phyloP scores from a whole-genome alignment of 2,888 invertebrate genomes.

The Cabera pusaria region DNA sequence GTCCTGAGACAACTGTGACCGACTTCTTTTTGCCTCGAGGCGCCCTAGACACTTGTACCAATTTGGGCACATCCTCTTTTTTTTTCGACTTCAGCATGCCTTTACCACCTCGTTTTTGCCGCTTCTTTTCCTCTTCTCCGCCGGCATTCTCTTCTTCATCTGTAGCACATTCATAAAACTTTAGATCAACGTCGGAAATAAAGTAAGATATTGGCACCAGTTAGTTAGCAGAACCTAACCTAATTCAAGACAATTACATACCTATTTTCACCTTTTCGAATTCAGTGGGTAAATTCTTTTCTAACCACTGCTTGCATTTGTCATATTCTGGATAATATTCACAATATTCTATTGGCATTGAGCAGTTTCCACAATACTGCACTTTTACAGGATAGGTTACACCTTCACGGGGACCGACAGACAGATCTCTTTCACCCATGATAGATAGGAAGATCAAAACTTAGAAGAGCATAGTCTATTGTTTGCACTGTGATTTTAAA shows the following conservation, averaged over 20 bases:
- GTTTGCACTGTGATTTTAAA: slow-evolving; percentile 18
- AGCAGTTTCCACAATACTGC: slow-evolving; percentile 96
- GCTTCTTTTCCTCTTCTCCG: slow-evolving; percentile 95
- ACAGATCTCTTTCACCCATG: slow-evolving; percentile 84
- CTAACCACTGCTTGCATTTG: slow-evolving; percentile 98
- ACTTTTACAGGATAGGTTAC: slow-evolving; percentile 92
- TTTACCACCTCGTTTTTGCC: slow-evolving; percentile 98
- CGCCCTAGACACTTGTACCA: slow-evolving; percentile 93
- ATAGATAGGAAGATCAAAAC: slow-evolving; percentile 29
- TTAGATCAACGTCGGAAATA: slow-evolving; percentile 19
- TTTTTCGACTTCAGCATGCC: slow-evolving; percentile 97
- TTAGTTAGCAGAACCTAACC: slow-evolving; percentile 34
- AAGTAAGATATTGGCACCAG: not conserved
- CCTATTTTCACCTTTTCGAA: slow-evolving; percentile 94
- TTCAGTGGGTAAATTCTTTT: slow-evolving; percentile 95
- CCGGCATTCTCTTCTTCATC: slow-evolving; percentile 87
- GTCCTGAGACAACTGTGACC: slow-evolving; percentile 97
- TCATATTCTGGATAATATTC: slow-evolving; percentile 99
- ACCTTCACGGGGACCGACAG: slow-evolving; percentile 87
- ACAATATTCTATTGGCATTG: slow-evolving; percentile 98
- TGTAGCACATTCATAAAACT: too few species aligned
- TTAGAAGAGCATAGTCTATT: slow-evolving; percentile 38
- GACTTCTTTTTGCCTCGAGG: slow-evolving; percentile 99
- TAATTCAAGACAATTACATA: slow-evolving; percentile 42
- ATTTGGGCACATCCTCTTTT: slow-evolving; percentile 94